Evolutionary conservation across 2,113 vertebrate species (phyloP), one percentile per base, ranked within the genome.

Genomic region (Oryzias woworae): DNA sequence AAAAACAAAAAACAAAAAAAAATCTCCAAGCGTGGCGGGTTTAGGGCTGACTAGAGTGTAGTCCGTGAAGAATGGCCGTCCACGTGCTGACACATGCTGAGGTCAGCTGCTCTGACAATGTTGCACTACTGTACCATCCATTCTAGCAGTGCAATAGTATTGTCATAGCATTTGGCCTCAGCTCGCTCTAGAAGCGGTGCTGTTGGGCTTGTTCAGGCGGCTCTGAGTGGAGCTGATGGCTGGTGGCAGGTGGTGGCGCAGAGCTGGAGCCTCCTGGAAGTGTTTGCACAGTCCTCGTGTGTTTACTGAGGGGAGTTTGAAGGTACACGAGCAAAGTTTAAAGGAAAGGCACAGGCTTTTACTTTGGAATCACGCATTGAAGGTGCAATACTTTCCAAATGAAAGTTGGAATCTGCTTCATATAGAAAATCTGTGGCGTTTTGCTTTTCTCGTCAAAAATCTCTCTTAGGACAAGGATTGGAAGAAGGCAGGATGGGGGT

Each of bases 81-180:
- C 84, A 85, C 78, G 71, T 88, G 90, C 85, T 85, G 84, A 83
- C 82, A 88, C 83, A 90, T 93, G 94, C 95, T 94, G 94, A 92
- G 91, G 94, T 93, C 93, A 92, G 92, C 89, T 92, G 95, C 95
- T 96, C 93, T 97, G 95, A 96, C 95, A 93, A 93, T 96, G 94
- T 97, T 97, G 95, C 95, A 97, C 95, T 97, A 97, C 95, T 97
- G 95, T 97, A 92, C 92, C 92, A 93, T 94, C 94, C 90, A 93
- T 94, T 94, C 93, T 94, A 97, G 95, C 95, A 97, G 95, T 97
- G 95, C 95, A 96, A 97, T 96, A 95, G 95, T 96, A 97, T 96
- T 97, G 95, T 97, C 95, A 96, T 96, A 96, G 95, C 95, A 95
- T 96, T 93, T 92, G 93, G 92, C 94, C 93, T 90, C 92, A 89